These are phyloP conservation scores for Agraylea sexmaculata DNA, from an alignment of 1,140 invertebrate species.

Conservation along the genomic window DNA sequence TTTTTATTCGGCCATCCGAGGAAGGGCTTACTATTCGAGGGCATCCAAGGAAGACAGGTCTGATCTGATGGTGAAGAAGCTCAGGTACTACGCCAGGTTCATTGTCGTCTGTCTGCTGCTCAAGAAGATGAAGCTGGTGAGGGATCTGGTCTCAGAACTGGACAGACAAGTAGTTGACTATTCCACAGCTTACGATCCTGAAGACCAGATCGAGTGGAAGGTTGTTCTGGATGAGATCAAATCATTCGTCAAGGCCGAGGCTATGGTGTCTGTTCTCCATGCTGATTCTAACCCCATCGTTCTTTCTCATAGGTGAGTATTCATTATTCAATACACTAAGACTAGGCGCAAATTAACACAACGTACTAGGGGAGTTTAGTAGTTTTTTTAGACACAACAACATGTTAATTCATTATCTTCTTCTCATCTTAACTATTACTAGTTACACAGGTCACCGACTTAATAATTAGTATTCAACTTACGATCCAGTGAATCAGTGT, in stretches of 20 bases:
- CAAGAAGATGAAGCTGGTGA: slow-evolving; percentile 88
- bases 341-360: slow-evolving; percentile 4
- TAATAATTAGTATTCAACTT: too few species aligned
- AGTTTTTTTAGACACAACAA: too few species aligned
- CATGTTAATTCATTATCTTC: too few species aligned
- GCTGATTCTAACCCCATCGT: slow-evolving; percentile 65
- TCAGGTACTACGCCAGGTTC: slow-evolving; percentile 92
- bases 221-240: slow-evolving; percentile 90
- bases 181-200: slow-evolving; percentile 85
- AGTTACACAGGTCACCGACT: too few species aligned
- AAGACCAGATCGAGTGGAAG: slow-evolving; percentile 94
- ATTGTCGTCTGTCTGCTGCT: slow-evolving; percentile 92
- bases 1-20: slow-evolving; percentile 92
- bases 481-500: too few species aligned
- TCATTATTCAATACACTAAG: too few species aligned
- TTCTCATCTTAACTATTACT: too few species aligned
- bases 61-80: slow-evolving; percentile 95
- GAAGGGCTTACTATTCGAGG: slow-evolving; percentile 87
- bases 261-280: slow-evolving; percentile 76
- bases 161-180: slow-evolving; percentile 89
- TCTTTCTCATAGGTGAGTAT: slow-evolving; percentile 66
- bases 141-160: slow-evolving; percentile 83
- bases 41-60: slow-evolving; percentile 88
- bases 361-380: too few species aligned
- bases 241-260: slow-evolving; percentile 87